These are phyloP conservation scores for Cheiracanthium punctorium DNA, from an alignment of 2,888 invertebrate species.

Conservation along the genomic window DNA sequence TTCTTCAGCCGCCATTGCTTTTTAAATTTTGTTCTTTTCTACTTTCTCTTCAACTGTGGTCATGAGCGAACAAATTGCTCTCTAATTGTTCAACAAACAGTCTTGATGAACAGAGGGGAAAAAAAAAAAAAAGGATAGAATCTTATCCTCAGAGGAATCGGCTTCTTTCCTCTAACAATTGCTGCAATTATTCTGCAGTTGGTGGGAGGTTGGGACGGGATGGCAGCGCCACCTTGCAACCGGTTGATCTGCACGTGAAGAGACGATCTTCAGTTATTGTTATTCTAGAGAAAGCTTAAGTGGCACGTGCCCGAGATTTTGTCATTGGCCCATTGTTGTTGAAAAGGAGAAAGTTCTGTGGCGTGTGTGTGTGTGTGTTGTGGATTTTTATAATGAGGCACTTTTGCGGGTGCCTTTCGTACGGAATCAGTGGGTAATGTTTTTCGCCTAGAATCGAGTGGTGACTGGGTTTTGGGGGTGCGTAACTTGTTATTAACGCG, in stretches of 20 bases:
- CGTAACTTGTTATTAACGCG: too few species aligned
- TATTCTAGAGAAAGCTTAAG: background rate
- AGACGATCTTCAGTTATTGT: background rate
- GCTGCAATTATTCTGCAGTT: background rate
- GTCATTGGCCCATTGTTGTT: background rate
- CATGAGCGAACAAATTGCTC: too few species aligned
- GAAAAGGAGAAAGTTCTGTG: background rate
- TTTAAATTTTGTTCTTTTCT: too few species aligned
- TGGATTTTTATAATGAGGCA: too few species aligned
- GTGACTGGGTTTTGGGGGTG: too few species aligned
- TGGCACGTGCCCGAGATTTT: background rate
- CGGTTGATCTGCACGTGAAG: background rate
- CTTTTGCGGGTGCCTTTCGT: too few species aligned
- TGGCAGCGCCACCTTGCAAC: background rate
- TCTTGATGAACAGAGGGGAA: background rate
- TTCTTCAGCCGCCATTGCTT: too few species aligned
- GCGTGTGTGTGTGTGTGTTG: too few species aligned
- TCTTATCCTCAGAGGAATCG: background rate
- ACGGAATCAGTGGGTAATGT: too few species aligned
- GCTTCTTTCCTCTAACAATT: background rate
- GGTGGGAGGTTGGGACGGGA: background rate
- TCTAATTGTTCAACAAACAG: background rate
- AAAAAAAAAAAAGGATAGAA: background rate
- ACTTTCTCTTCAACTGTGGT: too few species aligned
- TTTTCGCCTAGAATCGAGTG: too few species aligned